These are phyloP conservation scores for Tridacna crocea DNA, from an alignment of 2,888 invertebrate genomes.

Conservation along the genomic window DNA sequence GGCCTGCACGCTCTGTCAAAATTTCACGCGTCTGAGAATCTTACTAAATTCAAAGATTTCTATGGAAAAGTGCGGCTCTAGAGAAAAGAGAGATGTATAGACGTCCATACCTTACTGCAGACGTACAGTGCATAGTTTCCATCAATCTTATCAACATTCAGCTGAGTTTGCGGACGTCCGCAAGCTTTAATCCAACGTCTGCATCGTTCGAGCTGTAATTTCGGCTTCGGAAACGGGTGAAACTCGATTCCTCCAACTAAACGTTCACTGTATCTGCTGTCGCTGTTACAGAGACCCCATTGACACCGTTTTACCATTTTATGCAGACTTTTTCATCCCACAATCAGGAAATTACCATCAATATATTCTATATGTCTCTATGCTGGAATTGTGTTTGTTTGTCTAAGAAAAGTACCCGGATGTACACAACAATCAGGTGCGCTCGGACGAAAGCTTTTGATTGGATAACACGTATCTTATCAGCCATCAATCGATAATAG, in stretches of 20 bases:
- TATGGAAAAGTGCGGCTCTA: not conserved
- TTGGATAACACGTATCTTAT: no score
- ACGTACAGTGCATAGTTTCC: not conserved
- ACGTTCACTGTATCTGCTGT: not conserved
- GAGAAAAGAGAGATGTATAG: not conserved
- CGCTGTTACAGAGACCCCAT: not conserved
- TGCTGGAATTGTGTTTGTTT: no score
- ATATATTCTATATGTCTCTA: no score
- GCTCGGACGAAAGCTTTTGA: no score
- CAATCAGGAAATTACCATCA: no score
- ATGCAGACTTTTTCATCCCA: no score
- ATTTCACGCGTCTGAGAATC: not conserved
- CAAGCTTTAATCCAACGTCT: not conserved
- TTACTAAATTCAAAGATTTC: not conserved
- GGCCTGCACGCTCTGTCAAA: no score
- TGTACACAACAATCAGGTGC: no score
- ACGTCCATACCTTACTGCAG: not conserved
- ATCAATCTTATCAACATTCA: not conserved
- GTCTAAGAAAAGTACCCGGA: no score
- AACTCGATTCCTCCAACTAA: not conserved
- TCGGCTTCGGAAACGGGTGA: not conserved
- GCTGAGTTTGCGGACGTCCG: not conserved
- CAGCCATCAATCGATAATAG: no score
- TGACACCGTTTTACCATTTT: not conserved
- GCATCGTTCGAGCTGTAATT: not conserved